Evolutionary conservation across 1,140 invertebrate genomes (phyloP).

Genomic region (Drosophila lini): DNA sequence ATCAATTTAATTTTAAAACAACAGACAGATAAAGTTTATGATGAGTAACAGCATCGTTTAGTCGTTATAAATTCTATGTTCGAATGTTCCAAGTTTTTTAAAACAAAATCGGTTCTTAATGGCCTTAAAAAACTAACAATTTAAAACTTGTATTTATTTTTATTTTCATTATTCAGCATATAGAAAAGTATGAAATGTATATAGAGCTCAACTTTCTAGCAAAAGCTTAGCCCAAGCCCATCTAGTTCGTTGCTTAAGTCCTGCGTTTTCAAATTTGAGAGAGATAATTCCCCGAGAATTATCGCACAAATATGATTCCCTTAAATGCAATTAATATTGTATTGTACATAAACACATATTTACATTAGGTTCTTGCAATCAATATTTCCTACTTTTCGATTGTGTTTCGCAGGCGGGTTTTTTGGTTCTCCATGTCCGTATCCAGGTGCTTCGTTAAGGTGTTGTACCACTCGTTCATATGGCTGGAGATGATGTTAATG

Average conservation of each 20-base stretch:
- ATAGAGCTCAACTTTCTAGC: conserved; percentile 2
- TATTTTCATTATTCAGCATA: neutral
- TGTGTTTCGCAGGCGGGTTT: conserved; percentile 1
- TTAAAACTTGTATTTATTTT: neutral
- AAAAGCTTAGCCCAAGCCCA: conserved; percentile 25
- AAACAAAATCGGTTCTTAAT: neutral
- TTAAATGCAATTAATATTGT: conserved; percentile 8
- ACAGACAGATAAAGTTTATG: neutral
- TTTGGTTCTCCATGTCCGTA: neutral
- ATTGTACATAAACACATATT: conserved; percentile 69
- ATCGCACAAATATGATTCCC: conserved; percentile 26
- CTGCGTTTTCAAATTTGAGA: conserved; percentile 15
- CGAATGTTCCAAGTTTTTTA: neutral
- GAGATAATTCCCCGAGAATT: conserved; percentile 15
- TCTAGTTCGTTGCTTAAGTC: conserved; percentile 14
- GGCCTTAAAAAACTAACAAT: no score
- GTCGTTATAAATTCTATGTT: no score
- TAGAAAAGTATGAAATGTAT: neutral
- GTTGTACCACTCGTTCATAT: conserved; percentile 79
- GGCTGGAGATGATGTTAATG: conserved; percentile 67
- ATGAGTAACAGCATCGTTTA: no score
- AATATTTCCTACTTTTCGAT: conserved; percentile 39
- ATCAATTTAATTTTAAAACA: neutral
- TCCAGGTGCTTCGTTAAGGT: conserved; percentile 71
- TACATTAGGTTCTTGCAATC: conserved; percentile 41